Base-by-base conservation (phyloP, 2,888 invertebrate genomes). In the Pilophorus perplexus region DNA sequence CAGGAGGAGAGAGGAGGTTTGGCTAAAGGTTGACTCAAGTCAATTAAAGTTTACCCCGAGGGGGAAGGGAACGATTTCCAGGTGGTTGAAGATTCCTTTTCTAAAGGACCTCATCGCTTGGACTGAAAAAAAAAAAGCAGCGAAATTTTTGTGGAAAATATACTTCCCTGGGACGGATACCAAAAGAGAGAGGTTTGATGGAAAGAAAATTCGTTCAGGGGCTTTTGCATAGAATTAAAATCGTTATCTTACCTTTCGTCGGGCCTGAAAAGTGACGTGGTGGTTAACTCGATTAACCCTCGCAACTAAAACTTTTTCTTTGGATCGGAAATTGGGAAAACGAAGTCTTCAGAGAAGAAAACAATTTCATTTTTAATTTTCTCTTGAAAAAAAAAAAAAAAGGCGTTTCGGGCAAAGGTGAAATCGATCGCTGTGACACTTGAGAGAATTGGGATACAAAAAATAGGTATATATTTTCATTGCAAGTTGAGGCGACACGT, bases 31-130 rank as follows among this genome's bases (percentile, higher is more conserved):
- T 64, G 52, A 50, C 64, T 52, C 52, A 23, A 64, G 64, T 64
- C 64, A 64, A 64, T 64, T 64, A 64, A 64, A 64, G 64, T 64
- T 64, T 64, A 37, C 52, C 52, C 38, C 52, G 62, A 20, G 28
- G 48, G 22, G 46, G 60, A 8, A 37, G 62, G 20, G 38, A 28
- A 48, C 28, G 62, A 48, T 62, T 62, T 62, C 48, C 62, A 62
- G 62, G 48, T 62, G 62, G 62, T 48, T 62, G 33, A 37, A 62
- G 62, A 62, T 62, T 62, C 48, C 23, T 62, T 46, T 37, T 33
- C 62, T 46, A 22, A 48, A 44, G 27, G 59, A 44, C 28, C 48
- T 62, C 46, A 27, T 28, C 62, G 44, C 48, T 20, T 18, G 25
- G 16, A 22, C n/a, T 20, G 20, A 27, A 60, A 62, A 46, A 62